Conservation (phyloP, 2,113 vertebrate species). For the Tautogolabrus adspersus region DNA sequence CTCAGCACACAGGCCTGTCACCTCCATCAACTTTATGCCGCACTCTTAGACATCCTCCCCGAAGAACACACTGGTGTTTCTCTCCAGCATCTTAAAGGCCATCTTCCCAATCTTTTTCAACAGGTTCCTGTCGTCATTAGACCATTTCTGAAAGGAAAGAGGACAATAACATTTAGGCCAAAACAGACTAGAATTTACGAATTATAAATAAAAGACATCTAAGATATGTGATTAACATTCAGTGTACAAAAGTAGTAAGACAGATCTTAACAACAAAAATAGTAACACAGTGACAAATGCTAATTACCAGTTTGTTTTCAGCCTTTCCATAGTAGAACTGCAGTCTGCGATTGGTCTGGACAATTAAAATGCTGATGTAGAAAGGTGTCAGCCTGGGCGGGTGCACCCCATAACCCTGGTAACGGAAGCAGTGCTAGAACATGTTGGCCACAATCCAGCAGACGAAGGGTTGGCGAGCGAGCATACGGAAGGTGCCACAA, state of each 20-base stretch:
- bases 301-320: slow-evolving; percentile 46
- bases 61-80: slow-evolving; percentile 53
- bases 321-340: slow-evolving; percentile 63
- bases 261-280: too few species aligned
- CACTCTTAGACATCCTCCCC: slow-evolving; percentile 61
- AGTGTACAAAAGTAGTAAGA: too few species aligned
- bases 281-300: background rate
- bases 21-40: slow-evolving; percentile 54
- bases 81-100: slow-evolving; percentile 71
- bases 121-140: slow-evolving; percentile 19
- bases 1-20: slow-evolving; percentile 72
- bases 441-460: slow-evolving; percentile 79
- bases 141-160: slow-evolving; percentile 65
- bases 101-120: slow-evolving; percentile 69
- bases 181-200: too few species aligned
- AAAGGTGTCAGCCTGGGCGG: slow-evolving; percentile 72
- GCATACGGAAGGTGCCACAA: slow-evolving; percentile 53
- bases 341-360: slow-evolving; percentile 78
- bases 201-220: too few species aligned
- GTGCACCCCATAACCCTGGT: background rate
- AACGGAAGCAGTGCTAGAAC: slow-evolving; percentile 48
- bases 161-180: too few species aligned
- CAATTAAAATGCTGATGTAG: slow-evolving; percentile 67
- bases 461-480: slow-evolving; percentile 76
- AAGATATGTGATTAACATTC: too few species aligned